Conservation (phyloP, 2,113 vertebrate species). For the Hyla sarda region DNA sequence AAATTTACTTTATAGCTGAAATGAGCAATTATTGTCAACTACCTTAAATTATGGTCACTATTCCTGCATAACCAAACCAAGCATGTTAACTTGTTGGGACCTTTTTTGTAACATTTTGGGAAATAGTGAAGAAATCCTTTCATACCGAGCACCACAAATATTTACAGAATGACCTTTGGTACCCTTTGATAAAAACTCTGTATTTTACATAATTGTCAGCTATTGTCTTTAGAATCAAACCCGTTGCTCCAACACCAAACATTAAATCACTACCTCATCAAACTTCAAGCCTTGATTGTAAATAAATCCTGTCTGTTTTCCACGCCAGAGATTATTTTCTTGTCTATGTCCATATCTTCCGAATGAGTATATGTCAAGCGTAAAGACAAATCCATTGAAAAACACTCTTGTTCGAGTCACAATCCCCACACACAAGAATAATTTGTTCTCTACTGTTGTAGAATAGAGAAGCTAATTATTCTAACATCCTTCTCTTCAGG, state of each 20-base stretch:
- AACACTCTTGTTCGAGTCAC: conserved; percentile 16
- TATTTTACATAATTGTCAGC: neutral
- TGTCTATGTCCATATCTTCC: conserved; percentile 30
- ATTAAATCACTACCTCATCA: neutral
- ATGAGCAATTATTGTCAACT: too few species aligned
- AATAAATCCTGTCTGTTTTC: conserved; percentile 45
- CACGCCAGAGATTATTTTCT: conserved; percentile 36
- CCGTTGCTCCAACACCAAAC: neutral
- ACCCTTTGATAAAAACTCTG: neutral
- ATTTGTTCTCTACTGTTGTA: conserved; percentile 28
- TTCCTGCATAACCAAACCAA: too few species aligned
- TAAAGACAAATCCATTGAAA: conserved; percentile 26
- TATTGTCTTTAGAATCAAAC: conserved; percentile 2
- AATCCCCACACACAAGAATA: neutral
- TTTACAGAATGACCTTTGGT: neutral
- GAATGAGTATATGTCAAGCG: conserved; percentile 39
- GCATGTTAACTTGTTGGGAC: too few species aligned
- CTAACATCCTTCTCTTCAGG: conserved; percentile 17
- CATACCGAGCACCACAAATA: neutral
- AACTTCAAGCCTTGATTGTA: conserved; percentile 1
- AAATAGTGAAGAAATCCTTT: neutral
- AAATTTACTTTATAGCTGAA: too few species aligned
- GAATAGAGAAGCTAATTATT: conserved; percentile 52
- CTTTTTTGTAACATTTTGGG: neutral
- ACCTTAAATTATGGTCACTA: too few species aligned